A percentile compares a stretch with the other conserved stretches of the same genome.
These are phyloP conservation scores for Limnodromus scolopaceus DNA, from an alignment of 2,797 vertebrate species.

Conservation along the genomic window DNA sequence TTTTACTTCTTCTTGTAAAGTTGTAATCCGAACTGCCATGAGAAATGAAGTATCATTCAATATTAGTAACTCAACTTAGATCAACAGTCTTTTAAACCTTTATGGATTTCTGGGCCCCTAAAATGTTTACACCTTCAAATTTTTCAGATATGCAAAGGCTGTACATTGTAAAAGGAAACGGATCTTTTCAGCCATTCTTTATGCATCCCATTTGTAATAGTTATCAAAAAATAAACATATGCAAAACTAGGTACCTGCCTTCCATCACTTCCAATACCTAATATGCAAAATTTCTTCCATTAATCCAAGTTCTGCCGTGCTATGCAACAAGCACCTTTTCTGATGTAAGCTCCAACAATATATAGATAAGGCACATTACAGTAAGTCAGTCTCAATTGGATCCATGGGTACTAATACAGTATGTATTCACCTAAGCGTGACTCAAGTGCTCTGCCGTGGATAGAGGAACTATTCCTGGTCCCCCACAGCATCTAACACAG, in stretches of 20 bases:
- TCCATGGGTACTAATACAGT: not conserved
- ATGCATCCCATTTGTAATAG: not conserved
- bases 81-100: not conserved
- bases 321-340: not conserved
- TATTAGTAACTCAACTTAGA: not conserved
- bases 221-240: not conserved
- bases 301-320: not conserved
- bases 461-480: not conserved
- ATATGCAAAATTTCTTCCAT: not conserved
- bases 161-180: not conserved
- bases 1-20: conserved; percentile 94
- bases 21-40: conserved; percentile 85
- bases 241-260: not conserved
- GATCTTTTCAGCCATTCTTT: not conserved
- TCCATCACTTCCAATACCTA: not conserved
- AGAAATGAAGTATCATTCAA: not conserved
- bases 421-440: not conserved
- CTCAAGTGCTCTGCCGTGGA: not conserved
- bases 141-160: not conserved
- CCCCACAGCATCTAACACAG: not conserved
- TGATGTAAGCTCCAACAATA: not conserved
- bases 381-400: not conserved
- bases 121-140: not conserved
- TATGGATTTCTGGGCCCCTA: not conserved
- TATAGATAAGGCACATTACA: not conserved